A percentile compares a stretch with the other conserved stretches of the same genome.
phyloP scores from a whole-genome alignment of 2,888 invertebrate genomes.

The Aphelenchoides bicaudatus region DNA sequence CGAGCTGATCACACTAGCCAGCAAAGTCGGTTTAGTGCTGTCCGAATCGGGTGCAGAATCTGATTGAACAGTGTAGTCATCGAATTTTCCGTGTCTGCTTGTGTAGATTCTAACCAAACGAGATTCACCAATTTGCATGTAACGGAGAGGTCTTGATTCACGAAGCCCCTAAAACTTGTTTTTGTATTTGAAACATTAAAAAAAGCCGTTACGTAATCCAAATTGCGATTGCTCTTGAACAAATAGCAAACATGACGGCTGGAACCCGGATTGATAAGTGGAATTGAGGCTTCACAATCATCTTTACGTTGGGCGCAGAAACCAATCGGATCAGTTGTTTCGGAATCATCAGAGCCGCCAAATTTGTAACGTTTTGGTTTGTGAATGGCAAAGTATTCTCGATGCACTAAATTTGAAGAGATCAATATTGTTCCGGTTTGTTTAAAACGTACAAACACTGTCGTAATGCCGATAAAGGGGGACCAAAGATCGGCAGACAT shows the following conservation, averaged over 20 bases:
- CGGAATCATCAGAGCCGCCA: too few relatives aligned
- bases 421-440: background rate
- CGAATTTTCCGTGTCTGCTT: background rate
- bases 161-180: background rate
- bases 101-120: background rate
- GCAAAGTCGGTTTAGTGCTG: background rate
- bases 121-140: background rate
- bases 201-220: background rate
- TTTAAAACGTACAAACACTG: too few relatives aligned
- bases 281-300: constrained; percentile 6
- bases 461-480: constrained; percentile 2
- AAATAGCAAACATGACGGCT: background rate
- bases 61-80: too few relatives aligned
- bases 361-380: background rate
- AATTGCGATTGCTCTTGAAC: background rate
- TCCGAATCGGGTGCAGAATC: background rate
- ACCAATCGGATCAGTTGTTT: too few relatives aligned
- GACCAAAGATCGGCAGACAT: background rate
- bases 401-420: background rate
- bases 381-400: background rate
- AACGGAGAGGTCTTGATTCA: background rate
- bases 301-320: background rate
- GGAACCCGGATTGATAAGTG: background rate
- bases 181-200: background rate
- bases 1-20: background rate